Percentiles rank a stretch among this genome's conserved stretches.
Evolutionary conservation across 2,888 invertebrate species (phyloP).

Genomic region (Leptogaster cylindrica): DNA sequence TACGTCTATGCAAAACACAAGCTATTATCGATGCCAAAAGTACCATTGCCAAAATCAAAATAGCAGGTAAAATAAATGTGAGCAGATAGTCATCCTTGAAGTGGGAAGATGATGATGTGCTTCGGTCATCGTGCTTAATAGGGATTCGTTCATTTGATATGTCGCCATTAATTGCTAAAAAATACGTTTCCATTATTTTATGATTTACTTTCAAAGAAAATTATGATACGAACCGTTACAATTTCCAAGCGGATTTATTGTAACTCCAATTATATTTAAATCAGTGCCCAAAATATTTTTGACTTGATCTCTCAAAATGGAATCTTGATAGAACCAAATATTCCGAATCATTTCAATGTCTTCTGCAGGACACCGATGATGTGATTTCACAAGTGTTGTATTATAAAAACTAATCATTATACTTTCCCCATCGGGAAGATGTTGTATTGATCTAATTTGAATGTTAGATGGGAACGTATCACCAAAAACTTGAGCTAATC

Average conservation of each 20-base stretch:
- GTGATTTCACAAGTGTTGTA: slow-evolving; percentile 65
- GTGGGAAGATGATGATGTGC: slow-evolving; percentile 56
- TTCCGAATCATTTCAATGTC: slow-evolving; percentile 76
- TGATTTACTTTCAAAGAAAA: background rate
- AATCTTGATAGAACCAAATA: slow-evolving; percentile 73
- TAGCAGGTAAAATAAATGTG: slow-evolving; percentile 87
- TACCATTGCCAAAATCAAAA: slow-evolving; percentile 87
- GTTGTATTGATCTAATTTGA: slow-evolving; percentile 71
- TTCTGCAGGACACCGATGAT: slow-evolving; percentile 73
- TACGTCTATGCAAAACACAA: slow-evolving; percentile 82
- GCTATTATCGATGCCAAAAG: slow-evolving; percentile 86
- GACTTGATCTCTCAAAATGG: slow-evolving; percentile 63
- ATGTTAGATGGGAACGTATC: slow-evolving; percentile 77
- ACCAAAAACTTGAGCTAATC: slow-evolving; percentile 76
- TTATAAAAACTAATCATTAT: slow-evolving; percentile 83
- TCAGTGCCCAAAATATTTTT: slow-evolving; percentile 69
- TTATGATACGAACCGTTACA: slow-evolving; percentile 64
- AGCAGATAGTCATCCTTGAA: slow-evolving; percentile 72
- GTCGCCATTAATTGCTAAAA: slow-evolving; percentile 53
- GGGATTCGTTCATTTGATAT: slow-evolving; percentile 56
- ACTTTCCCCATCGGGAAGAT: slow-evolving; percentile 64
- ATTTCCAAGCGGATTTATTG: slow-evolving; percentile 63
- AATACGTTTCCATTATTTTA: no score
- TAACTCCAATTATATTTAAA: slow-evolving; percentile 67
- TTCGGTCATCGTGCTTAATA: slow-evolving; percentile 55